These are phyloP conservation scores for Crotalus viridis DNA, from an alignment of 2,113 vertebrate species.

Conservation along the genomic window DNA sequence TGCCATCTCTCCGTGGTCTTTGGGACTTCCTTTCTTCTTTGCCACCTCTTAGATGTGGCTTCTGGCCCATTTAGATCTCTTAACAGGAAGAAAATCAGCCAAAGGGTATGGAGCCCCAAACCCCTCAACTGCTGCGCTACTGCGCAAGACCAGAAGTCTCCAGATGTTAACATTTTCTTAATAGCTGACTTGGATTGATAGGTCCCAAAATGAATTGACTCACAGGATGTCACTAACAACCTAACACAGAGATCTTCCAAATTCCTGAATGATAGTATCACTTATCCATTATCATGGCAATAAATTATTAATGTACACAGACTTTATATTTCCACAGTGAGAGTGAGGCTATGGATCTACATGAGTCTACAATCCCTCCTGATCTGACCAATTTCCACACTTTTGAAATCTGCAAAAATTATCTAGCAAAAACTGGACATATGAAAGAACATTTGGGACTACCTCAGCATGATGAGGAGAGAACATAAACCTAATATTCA, in stretches of 20 bases:
- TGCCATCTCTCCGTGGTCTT: no score
- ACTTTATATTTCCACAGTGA: neutral
- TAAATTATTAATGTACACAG: neutral
- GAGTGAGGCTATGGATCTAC: neutral
- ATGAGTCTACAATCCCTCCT: neutral
- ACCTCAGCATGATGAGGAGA: neutral
- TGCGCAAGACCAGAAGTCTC: no score
- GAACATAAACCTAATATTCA: neutral
- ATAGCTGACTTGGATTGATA: neutral
- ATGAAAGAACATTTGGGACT: neutral
- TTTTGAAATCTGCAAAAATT: neutral
- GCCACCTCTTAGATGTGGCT: no score
- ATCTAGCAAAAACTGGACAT: neutral
- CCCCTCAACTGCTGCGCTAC: no score
- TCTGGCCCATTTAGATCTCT: no score
- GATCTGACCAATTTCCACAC: neutral
- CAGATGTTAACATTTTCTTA: neutral
- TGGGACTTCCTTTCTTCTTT: no score
- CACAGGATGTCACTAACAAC: neutral
- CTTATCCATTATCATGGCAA: neutral
- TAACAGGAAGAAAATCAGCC: no score
- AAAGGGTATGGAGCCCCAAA: no score
- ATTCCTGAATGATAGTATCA: neutral
- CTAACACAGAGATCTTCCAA: neutral
- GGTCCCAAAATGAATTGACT: neutral